Evolutionary conservation across 2,888 invertebrate genomes (phyloP).

Genomic region (Ypsolopha sequella): DNA sequence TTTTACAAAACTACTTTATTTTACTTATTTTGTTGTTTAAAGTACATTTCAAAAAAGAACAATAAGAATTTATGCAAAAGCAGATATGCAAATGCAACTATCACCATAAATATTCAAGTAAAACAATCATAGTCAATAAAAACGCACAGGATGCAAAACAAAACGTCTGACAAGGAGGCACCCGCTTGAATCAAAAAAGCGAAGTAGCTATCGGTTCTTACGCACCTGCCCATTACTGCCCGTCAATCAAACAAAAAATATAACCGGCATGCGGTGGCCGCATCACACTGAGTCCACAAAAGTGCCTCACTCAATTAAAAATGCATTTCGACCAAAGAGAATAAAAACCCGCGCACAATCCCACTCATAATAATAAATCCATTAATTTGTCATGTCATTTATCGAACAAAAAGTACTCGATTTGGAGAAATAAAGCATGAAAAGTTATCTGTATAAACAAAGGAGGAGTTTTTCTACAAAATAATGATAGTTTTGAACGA

Average conservation of each 20-base stretch:
- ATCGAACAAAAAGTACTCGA: slow-evolving; percentile 40
- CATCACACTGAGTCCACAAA: slow-evolving; percentile 63
- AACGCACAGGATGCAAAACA: slow-evolving; percentile 31
- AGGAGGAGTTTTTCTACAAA: too few species aligned
- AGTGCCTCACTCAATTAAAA: slow-evolving; percentile 70
- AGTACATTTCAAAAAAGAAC: slow-evolving; percentile 16
- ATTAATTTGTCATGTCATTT: slow-evolving; percentile 71
- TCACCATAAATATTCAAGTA: too few species aligned
- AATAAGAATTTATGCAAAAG: slow-evolving; percentile 5
- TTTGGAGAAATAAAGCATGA: slow-evolving; percentile 34
- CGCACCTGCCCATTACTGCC: slow-evolving; percentile 68
- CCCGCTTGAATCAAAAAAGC: slow-evolving; percentile 42
- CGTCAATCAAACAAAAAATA: slow-evolving; percentile 69
- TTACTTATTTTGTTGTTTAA: too few species aligned
- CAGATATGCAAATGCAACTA: too few species aligned
- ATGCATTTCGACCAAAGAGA: slow-evolving; percentile 64
- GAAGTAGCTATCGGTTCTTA: slow-evolving; percentile 60
- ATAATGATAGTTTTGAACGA: too few species aligned
- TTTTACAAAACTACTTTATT: too few species aligned
- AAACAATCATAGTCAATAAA: too few species aligned
- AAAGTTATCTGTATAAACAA: slow-evolving; percentile 13
- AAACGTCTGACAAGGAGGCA: slow-evolving; percentile 44
- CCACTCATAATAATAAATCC: slow-evolving; percentile 68
- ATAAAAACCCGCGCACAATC: slow-evolving; percentile 56
- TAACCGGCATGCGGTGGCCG: slow-evolving; percentile 60